Evolutionary conservation across 2,113 vertebrate genomes (phyloP).

Genomic region (Xiphophorus couchianus): DNA sequence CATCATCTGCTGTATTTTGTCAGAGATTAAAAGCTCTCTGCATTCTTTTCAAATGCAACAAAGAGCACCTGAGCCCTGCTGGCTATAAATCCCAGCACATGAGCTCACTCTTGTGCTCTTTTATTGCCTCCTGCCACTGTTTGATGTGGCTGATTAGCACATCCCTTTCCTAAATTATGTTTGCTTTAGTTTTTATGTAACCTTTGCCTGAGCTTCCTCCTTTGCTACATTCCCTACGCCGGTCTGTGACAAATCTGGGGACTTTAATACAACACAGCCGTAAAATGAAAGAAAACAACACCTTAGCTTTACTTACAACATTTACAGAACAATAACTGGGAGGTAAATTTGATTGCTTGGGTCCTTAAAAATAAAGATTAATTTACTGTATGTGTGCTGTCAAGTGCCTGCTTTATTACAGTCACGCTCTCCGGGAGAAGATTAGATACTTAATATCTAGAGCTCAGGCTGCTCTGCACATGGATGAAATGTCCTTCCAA

Average conservation of each 20-base stretch:
- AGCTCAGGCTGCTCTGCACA: constrained; percentile 40
- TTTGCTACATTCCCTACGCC: background rate
- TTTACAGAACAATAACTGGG: constrained; percentile 9
- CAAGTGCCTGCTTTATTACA: constrained; percentile 33
- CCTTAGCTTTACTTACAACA: constrained; percentile 13
- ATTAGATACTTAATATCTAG: constrained; percentile 43
- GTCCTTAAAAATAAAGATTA: constrained; percentile 37
- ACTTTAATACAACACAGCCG: constrained; percentile 6
- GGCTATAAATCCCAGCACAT: constrained; percentile 11
- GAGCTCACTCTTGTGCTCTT: constrained; percentile 9
- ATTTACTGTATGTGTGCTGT: constrained; percentile 8
- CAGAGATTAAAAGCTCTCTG: background rate
- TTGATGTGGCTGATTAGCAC: constrained; percentile 6
- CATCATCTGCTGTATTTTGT: background rate
- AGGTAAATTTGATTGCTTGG: constrained; percentile 26
- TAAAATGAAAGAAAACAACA: constrained; percentile 32
- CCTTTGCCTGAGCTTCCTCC: background rate
- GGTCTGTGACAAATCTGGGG: background rate
- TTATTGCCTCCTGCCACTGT: constrained; percentile 7
- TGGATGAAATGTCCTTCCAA: constrained; percentile 50
- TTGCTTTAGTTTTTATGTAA: constrained; percentile 4
- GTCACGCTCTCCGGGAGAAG: constrained; percentile 27
- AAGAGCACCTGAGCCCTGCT: constrained; percentile 10
- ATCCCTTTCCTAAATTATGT: constrained; percentile 1
- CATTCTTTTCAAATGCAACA: constrained; percentile 10